Conservation (phyloP, 1,140 invertebrate genomes). For the Drosophila oshimai region DNA sequence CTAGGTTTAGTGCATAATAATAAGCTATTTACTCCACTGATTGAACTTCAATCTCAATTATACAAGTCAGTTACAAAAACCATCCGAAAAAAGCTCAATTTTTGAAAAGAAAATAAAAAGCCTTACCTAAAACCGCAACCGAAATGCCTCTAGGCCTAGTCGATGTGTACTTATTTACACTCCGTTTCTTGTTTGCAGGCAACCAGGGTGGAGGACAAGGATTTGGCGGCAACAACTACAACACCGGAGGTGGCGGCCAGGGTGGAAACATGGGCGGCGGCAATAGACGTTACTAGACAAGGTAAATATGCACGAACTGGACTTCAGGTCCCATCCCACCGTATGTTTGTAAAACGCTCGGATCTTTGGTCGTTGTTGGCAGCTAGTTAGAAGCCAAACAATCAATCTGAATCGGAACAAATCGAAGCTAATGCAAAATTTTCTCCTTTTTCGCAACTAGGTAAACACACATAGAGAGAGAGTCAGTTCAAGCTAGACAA, state of each 20-base stretch:
- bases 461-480: constrained; percentile 60
- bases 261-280: constrained; percentile 77
- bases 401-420: constrained; percentile 23
- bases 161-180: too few relatives aligned
- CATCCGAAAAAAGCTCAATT: too few relatives aligned
- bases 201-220: constrained; percentile 77
- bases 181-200: constrained; percentile 8
- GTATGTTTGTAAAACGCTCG: constrained; percentile 33
- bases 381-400: constrained; percentile 26
- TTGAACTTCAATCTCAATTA: too few relatives aligned
- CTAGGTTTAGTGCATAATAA: too few relatives aligned
- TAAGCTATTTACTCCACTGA: too few relatives aligned
- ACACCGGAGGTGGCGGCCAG: constrained; percentile 60
- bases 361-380: constrained; percentile 27
- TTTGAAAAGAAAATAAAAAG: too few relatives aligned
- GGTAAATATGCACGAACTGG: constrained; percentile 44
- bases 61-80: too few relatives aligned
- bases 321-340: not conserved
- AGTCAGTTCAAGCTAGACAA: constrained; percentile 77
- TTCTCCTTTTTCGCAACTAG: constrained; percentile 79
- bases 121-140: too few relatives aligned
- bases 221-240: constrained; percentile 65
- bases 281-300: constrained; percentile 80
- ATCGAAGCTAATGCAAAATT: constrained; percentile 65
- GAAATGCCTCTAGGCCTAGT: too few relatives aligned